These are phyloP conservation scores for Hirtodrosophila histrioides DNA, from an alignment of 2,888 invertebrate genomes.

Conservation along the genomic window DNA sequence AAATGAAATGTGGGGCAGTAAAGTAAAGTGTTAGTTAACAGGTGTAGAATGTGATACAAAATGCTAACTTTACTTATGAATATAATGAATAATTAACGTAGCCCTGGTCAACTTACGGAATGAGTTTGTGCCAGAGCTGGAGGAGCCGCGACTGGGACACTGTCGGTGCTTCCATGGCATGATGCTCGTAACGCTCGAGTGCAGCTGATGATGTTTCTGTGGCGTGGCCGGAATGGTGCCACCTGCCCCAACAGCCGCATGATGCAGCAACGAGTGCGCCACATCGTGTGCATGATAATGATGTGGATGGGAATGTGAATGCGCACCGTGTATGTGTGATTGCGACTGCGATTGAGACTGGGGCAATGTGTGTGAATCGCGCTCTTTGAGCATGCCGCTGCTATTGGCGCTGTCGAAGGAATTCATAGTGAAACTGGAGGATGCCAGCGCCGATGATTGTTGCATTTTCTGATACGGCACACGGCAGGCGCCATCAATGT, in stretches of 20 bases:
- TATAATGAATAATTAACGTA: background rate
- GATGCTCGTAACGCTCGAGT: constrained; percentile 82
- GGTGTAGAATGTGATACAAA: too few relatives aligned
- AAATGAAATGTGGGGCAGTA: too few relatives aligned
- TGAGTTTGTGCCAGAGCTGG: constrained; percentile 84
- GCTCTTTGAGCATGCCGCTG: constrained; percentile 75
- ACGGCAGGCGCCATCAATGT: constrained; percentile 73
- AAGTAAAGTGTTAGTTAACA: too few relatives aligned
- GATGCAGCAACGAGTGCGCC: constrained; percentile 58
- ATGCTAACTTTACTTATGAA: too few relatives aligned
- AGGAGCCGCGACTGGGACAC: constrained; percentile 84
- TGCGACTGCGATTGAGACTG: constrained; percentile 28
- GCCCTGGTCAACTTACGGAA: constrained; percentile 81
- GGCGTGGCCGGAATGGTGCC: constrained; percentile 66
- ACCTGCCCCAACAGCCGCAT: constrained; percentile 36
- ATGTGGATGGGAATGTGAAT: constrained; percentile 39
- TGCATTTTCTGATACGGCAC: constrained; percentile 82
- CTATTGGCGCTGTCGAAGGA: constrained; percentile 79
- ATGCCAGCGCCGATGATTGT: constrained; percentile 56
- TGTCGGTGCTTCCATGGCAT: constrained; percentile 85
- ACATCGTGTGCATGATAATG: constrained; percentile 69
- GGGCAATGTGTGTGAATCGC: constrained; percentile 65
- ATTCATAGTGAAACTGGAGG: constrained; percentile 75
- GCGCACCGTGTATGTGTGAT: constrained; percentile 34
- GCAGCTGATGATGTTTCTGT: constrained; percentile 80